Base-by-base conservation (phyloP, 2,888 invertebrate genomes). In the Chironomus riparius region DNA sequence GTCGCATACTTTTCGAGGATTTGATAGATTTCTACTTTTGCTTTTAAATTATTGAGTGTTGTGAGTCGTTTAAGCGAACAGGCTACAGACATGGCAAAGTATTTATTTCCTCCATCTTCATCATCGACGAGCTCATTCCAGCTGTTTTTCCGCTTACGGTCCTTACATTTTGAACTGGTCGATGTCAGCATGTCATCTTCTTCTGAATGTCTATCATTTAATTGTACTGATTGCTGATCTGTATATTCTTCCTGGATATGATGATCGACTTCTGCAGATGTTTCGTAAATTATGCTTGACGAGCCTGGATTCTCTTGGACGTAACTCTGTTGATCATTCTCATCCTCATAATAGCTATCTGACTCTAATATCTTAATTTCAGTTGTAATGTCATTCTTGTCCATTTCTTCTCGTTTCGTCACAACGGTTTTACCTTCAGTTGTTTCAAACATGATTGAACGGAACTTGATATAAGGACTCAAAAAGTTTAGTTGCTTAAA, bases 21-120 rank as follows among this genome's bases (percentile, higher is more conserved):
- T 78, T 83, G 82, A 78, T 81, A 83, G 80, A 83, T 83, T 78
- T 83, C 83, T 12, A 83, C 82, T 78, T 83, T 82, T 4, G 83
- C 83, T 77, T 83, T 83, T 22, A 83, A 82, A 76, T 83, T 83
- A 77, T 83, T 81, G 3, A 82, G 80, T 1, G 82, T 80, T n/a
- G 82, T 81, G 15, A 83, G 76, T 62, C 82, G 82, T 4, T 82
- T 80, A 76, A 83, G 78, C 77, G 82, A 82, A 6, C 79, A 81
- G 0, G 82, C 81, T 61, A 83, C 81, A 3, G 82, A 24, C 38
- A 68, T 68, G 13, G 68, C 38, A 18, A 48, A 72, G 28, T 71
- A 50, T 65, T 77, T 77, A 21, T 77, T 78, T 18, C 77, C 76
- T 28, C 77, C 76, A 12, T 76, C 73, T 13, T 77, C 77, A 22